Percentiles rank a stretch among this genome's conserved stretches.
Conservation (phyloP, 1,140 invertebrate genomes). For the Drosophila lini region DNA sequence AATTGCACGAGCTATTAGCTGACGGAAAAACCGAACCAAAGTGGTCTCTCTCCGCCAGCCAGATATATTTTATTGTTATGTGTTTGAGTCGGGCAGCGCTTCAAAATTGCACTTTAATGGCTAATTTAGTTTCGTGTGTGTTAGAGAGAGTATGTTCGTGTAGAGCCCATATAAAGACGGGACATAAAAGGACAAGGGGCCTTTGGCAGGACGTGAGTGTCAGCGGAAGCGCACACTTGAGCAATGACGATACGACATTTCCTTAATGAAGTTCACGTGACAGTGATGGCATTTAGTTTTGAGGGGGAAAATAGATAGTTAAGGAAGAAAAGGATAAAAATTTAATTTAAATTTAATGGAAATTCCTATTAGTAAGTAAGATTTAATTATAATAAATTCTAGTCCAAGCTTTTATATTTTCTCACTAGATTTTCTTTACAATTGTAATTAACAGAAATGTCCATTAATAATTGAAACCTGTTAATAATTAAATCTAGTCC, state of each 20-base stretch:
- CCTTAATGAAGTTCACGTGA: conserved; percentile 76
- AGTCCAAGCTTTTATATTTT: too few relatives aligned
- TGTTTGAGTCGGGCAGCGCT: conserved; percentile 28
- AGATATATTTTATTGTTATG: conserved; percentile 81
- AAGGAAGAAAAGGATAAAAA: too few relatives aligned
- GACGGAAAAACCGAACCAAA: conserved; percentile 17
- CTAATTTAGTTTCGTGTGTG: conserved; percentile 67
- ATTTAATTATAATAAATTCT: too few relatives aligned
- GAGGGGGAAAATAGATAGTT: background rate
- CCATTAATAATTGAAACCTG: too few relatives aligned
- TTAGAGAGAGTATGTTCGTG: conserved; percentile 27
- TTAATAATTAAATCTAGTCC: too few relatives aligned
- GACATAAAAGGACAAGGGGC: conserved; percentile 27
- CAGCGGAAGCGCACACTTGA: conserved; percentile 79
- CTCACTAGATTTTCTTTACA: too few relatives aligned
- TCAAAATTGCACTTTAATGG: conserved; percentile 82
- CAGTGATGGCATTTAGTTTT: conserved; percentile 9
- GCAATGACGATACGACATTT: conserved; percentile 80
- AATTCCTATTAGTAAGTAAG: too few relatives aligned
- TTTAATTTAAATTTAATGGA: too few relatives aligned
- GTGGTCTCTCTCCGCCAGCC: conserved; percentile 31
- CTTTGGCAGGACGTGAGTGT: conserved; percentile 54
- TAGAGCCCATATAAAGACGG: conserved; percentile 29
- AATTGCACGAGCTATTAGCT: conserved; percentile 69
- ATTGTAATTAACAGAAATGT: too few relatives aligned